Evolutionary conservation across 2,113 vertebrate genomes (phyloP).

Genomic region (Cinclus cinclus): DNA sequence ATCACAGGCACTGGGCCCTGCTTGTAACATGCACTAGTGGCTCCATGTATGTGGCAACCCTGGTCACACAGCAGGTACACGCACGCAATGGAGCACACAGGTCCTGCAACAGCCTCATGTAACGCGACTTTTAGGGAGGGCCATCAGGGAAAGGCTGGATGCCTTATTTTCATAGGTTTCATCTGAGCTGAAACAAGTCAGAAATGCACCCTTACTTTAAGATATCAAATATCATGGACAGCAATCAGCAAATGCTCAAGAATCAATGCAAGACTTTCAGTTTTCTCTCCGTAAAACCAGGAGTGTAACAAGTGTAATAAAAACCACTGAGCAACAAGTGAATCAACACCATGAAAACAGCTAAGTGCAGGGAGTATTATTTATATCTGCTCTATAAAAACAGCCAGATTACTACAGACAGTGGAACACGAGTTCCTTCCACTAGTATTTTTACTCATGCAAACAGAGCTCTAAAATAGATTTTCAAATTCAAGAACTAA

Average conservation of each 20-base stretch:
- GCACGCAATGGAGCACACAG: rapidly evolving
- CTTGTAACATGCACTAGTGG: rapidly evolving
- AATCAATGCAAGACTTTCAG: neutral
- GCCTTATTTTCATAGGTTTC: neutral
- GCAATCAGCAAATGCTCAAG: neutral
- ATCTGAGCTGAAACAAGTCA: neutral
- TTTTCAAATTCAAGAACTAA: neutral
- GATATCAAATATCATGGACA: neutral
- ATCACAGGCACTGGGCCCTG: neutral
- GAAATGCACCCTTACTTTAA: neutral
- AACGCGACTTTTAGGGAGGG: neutral
- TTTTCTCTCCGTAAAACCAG: neutral
- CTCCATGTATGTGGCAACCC: neutral
- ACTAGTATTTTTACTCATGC: neutral
- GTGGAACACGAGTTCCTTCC: neutral
- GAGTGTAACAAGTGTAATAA: neutral
- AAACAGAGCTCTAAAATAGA: neutral
- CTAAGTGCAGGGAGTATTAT: neutral
- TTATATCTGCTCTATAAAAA: neutral
- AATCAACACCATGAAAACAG: neutral
- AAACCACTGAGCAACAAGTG: neutral
- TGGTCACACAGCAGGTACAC: rapidly evolving
- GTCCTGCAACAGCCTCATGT: neutral
- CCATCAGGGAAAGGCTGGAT: neutral
- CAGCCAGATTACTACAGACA: neutral